Evolutionary conservation across 2,888 invertebrate species (phyloP), one percentile per base, ranked within the genome.

Genomic region (Julus scandinavius): DNA sequence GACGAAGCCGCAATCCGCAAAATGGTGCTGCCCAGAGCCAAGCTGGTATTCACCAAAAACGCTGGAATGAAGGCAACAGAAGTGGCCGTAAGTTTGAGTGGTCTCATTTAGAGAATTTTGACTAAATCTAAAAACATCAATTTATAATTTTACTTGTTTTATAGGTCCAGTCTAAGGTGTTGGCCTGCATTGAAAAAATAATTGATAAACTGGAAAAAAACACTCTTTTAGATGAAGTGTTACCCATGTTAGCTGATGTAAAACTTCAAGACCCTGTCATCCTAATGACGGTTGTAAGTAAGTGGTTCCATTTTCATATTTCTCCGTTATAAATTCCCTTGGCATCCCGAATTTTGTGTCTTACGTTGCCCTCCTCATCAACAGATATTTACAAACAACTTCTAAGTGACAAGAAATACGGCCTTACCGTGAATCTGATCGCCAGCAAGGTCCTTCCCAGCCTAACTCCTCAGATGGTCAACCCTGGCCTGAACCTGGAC

Each of bases 371-470:
- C 11, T 45, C 9, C 15, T 50, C n/a, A 29, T 29, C 45, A 58
- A 87, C 29, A 98, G 98, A 96, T 93, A 97, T 98, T 91, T 98
- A 98, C 93, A 95, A 96, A 91, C 94, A 96, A 91, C 96, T 98
- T 95, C 94, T 98, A 91, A 95, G 95, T 92, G 98, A 98, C 93
- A 96, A 96, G 92, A 96, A 96, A 92, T 98, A 96, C 92, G 98
- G 97, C 80, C 93, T 99, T 90, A 96, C 96, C 4, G 95, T 97
- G 86, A 97, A 96, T 92, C 94, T 98, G 91, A 96, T 99, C 95
- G 98, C 98, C 9, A 97, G 97, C 15, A 95, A 96, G 92, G 97
- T 98, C 91, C 96, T 99, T 95, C 99, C 98, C 9, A 95, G 96
- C 17, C 94, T 99, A 88, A 95, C 98, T 89, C 98, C 98, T 38